Evolutionary conservation across 1,140 invertebrate genomes (phyloP).

Genomic region (Drosophila pruinosa): DNA sequence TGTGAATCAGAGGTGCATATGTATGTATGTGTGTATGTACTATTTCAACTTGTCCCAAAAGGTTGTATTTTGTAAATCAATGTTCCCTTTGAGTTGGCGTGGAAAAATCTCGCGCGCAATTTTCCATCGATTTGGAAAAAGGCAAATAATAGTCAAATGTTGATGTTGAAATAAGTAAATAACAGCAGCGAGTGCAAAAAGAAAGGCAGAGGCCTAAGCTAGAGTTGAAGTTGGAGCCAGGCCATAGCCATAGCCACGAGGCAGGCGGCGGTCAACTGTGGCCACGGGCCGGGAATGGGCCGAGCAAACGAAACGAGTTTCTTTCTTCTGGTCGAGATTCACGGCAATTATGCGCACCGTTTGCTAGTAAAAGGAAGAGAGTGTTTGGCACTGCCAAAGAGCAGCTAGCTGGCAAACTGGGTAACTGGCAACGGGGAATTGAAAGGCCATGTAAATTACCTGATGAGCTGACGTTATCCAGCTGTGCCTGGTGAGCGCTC

Average conservation of each 20-base stretch:
- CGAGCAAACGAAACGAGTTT: slow-evolving; percentile 34
- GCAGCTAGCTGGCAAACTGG: background rate
- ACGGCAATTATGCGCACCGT: slow-evolving; percentile 75
- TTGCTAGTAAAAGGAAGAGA: slow-evolving; percentile 78
- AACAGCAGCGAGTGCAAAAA: slow-evolving; percentile 50
- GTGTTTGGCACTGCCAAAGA: slow-evolving; percentile 58
- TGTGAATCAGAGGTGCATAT: background rate
- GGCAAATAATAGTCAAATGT: slow-evolving; percentile 58
- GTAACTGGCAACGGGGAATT: slow-evolving; percentile 50
- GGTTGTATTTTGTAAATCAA: background rate
- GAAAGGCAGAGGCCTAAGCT: slow-evolving; percentile 58
- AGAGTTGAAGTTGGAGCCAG: background rate
- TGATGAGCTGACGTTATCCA: slow-evolving; percentile 70
- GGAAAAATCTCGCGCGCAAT: slow-evolving; percentile 28
- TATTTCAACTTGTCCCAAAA: background rate
- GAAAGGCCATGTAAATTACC: slow-evolving; percentile 78
- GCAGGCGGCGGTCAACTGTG: slow-evolving; percentile 31
- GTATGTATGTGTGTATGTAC: background rate
- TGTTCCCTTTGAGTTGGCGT: background rate
- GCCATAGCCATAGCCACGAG: background rate
- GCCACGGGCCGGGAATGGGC: background rate
- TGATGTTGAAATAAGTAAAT: slow-evolving; percentile 60
- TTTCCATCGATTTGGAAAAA: slow-evolving; percentile 32
- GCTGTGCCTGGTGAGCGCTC: slow-evolving; percentile 52
- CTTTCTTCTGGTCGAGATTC: slow-evolving; percentile 70